A percentile compares a stretch with the other conserved stretches of the same genome.
These are phyloP conservation scores for Netta rufina DNA, from an alignment of 2,797 vertebrate genomes.

Conservation along the genomic window DNA sequence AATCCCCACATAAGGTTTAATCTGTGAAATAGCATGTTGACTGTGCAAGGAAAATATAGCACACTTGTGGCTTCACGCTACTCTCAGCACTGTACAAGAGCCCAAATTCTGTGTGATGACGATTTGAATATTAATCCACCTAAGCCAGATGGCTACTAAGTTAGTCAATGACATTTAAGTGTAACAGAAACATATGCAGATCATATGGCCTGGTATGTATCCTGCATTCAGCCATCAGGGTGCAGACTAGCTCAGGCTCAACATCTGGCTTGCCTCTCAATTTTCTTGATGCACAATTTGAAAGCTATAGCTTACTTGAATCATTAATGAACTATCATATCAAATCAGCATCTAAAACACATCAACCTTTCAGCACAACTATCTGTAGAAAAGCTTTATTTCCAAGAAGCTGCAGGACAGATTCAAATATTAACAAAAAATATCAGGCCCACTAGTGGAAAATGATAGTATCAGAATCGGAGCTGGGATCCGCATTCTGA, in stretches of 20 bases:
- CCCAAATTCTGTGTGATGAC: background rate
- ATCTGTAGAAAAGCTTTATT: background rate
- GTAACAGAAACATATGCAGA: background rate
- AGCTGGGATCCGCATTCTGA: background rate
- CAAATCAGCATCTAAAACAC: constrained; percentile 32
- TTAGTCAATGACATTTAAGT: background rate
- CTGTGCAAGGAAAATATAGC: background rate
- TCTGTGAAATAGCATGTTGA: background rate
- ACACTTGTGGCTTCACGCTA: background rate
- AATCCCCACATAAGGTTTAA: background rate
- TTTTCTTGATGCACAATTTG: background rate
- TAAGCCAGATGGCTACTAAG: background rate
- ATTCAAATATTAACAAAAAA: background rate
- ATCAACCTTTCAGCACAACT: constrained; percentile 40
- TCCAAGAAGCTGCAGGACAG: background rate
- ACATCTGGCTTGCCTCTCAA: background rate
- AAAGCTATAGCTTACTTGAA: background rate
- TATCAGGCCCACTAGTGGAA: background rate
- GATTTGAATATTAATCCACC: background rate
- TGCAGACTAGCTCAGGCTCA: background rate
- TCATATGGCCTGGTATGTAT: background rate
- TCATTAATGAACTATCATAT: background rate
- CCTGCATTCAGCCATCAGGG: background rate
- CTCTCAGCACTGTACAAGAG: background rate
- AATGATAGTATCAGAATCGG: background rate